Base-by-base conservation (phyloP, 1,140 invertebrate species). In the Diabrotica virgifera region DNA sequence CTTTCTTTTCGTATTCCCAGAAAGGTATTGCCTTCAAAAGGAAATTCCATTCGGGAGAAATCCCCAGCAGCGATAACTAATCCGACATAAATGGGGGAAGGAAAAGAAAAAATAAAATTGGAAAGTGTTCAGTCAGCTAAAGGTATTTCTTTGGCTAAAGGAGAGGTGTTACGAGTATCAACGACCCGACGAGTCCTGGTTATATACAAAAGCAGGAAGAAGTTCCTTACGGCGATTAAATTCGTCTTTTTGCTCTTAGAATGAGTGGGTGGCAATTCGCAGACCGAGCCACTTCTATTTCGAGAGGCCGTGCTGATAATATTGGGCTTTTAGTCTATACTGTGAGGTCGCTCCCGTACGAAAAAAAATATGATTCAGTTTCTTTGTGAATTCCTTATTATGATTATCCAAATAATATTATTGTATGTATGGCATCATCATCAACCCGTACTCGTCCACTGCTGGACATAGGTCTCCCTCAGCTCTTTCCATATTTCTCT, bases 121-220 rank as follows among this genome's bases (percentile, higher is more conserved):
- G 40, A n/a, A 46, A 46, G 40, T 46, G 40, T 46, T n/a, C 5
- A 46, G 40, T 5, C 40, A 46, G n/a, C 40, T 46, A 46, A n/a
- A 46, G 40, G 40, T 46, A 46, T 46, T 46, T 46, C 40, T 46
- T n/a, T n/a, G n/a, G n/a, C n/a, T 46, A n/a, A 46, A 46, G n/a
- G 40, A 46, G 8, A 46, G 8, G 40, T 24, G 24, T 24, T 24
- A 24, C 24, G 24, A 24, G 24, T 24, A 24, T 24, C 24, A 24
- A 24, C 24, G 24, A n/a, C n/a, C n/a, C n/a, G n/a, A n/a, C n/a
- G n/a, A n/a, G n/a, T 24, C 24, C 1, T 24, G 4, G 24, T 24
- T 24, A 24, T 24, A 24, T 24, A 24, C 24, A 24, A 24, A 24
- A 24, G 24, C 24, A 24, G 24, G 24, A 46, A 11, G 40, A 46